Percentiles rank a stretch among this genome's conserved stretches.
Conservation (phyloP, 2,888 invertebrate species). For the Mimachlamys varia region DNA sequence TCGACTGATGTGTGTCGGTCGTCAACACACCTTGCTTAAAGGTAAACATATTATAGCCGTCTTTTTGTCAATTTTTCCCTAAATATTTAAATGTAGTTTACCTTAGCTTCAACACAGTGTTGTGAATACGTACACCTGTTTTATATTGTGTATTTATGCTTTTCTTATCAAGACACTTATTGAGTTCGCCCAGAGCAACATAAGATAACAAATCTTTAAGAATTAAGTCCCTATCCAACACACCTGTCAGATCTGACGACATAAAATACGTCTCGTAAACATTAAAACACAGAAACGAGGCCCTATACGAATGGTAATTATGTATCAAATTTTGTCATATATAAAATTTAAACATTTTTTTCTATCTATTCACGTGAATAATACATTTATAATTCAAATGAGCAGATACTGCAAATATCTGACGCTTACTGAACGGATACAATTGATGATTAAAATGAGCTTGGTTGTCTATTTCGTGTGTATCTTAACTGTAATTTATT, state of each 20-base stretch:
- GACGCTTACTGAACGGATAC: neutral
- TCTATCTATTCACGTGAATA: neutral
- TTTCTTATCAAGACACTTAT: neutral
- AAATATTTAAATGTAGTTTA: neutral
- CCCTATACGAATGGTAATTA: neutral
- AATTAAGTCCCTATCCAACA: neutral
- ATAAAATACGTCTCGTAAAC: slow-evolving; percentile 14
- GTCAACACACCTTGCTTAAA: neutral
- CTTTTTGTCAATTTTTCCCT: neutral
- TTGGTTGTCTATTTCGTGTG: no score
- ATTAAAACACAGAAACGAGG: neutral
- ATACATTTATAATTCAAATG: neutral
- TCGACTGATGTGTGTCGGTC: neutral
- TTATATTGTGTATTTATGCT: neutral
- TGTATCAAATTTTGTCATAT: slow-evolving; percentile 21
- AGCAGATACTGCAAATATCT: neutral
- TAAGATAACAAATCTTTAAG: neutral
- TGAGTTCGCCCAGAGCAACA: neutral
- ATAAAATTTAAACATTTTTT: neutral
- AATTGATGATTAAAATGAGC: neutral
- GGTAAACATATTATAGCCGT: neutral
- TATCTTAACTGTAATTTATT: no score
- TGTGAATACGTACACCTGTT: neutral
- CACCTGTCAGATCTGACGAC: slow-evolving; percentile 27
- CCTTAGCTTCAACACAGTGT: neutral